phyloP scores from a whole-genome alignment of 1,140 invertebrate genomes.

The Chrysopa pallens region DNA sequence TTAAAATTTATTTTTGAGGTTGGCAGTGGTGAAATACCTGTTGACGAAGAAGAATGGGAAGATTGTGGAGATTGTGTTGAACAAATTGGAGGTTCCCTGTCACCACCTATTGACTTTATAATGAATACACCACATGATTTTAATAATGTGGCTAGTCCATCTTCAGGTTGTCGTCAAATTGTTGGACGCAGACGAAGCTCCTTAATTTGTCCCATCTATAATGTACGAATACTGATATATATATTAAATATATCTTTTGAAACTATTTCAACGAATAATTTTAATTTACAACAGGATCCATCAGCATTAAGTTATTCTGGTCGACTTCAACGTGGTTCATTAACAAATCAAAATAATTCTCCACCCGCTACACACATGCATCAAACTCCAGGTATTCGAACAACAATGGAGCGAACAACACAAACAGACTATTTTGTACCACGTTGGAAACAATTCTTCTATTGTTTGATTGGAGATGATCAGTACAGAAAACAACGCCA shows the following conservation, averaged over 20 bases:
- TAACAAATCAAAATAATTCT: background rate
- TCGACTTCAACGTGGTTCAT: background rate
- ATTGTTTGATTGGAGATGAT: constrained; percentile 62
- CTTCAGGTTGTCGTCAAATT: constrained; percentile 8
- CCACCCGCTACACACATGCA: constrained; percentile 15
- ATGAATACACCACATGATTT: background rate
- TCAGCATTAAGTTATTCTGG: constrained; percentile 15
- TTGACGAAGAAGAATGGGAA: constrained; percentile 63
- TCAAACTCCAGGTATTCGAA: constrained; percentile 22
- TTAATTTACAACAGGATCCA: constrained; percentile 29
- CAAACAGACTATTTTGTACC: constrained; percentile 58
- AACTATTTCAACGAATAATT: background rate
- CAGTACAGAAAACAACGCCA: constrained; percentile 56
- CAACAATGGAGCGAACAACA: constrained; percentile 60
- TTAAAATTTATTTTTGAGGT: constrained; percentile 39
- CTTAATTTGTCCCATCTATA: constrained; percentile 39
- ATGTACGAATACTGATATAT: constrained; percentile 22
- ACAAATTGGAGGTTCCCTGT: constrained; percentile 10
- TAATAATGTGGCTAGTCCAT: constrained; percentile 6
- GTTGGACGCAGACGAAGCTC: constrained; percentile 25
- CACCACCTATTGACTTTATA: background rate
- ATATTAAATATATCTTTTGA: background rate
- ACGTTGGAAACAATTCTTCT: constrained; percentile 57
- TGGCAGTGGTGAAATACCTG: constrained; percentile 61
- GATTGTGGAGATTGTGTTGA: constrained; percentile 32